These are phyloP conservation scores for Apotomis capreana DNA, from an alignment of 2,888 invertebrate genomes.

Conservation along the genomic window DNA sequence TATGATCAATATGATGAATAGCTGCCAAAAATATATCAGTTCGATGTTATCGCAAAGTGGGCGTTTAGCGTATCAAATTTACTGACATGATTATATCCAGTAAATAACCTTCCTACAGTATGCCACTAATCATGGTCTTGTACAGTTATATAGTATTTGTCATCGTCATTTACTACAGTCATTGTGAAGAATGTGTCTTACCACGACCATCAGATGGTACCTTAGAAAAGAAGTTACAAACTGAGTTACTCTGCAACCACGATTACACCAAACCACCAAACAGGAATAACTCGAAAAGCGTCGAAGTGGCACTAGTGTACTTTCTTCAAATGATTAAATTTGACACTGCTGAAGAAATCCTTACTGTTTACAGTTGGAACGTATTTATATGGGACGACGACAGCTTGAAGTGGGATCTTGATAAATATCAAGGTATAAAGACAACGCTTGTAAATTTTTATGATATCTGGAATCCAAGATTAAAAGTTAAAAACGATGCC, in stretches of 20 bases:
- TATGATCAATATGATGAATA: not conserved
- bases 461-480: slow-evolving; percentile 51
- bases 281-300: slow-evolving; percentile 4
- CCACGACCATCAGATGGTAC: not conserved
- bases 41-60: slow-evolving; percentile 5
- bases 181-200: slow-evolving; percentile 24
- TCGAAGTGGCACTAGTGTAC: slow-evolving; percentile 11
- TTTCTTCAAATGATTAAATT: not conserved
- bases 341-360: not conserved
- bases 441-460: slow-evolving; percentile 24
- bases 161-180: not conserved
- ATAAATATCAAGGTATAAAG: slow-evolving; percentile 50
- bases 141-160: slow-evolving; percentile 3
- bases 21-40: not conserved
- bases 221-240: not conserved
- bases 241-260: not conserved
- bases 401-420: slow-evolving; percentile 56
- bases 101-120: slow-evolving; percentile 1
- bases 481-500: slow-evolving; percentile 49
- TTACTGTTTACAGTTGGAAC: slow-evolving; percentile 44
- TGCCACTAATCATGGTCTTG: slow-evolving; percentile 14
- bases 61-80: slow-evolving; percentile 28
- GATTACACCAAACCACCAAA: not conserved
- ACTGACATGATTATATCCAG: not conserved
- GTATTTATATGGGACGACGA: slow-evolving; percentile 51